phyloP scores from a whole-genome alignment of 2,888 invertebrate genomes.

The Perizoma flavofasciatum region DNA sequence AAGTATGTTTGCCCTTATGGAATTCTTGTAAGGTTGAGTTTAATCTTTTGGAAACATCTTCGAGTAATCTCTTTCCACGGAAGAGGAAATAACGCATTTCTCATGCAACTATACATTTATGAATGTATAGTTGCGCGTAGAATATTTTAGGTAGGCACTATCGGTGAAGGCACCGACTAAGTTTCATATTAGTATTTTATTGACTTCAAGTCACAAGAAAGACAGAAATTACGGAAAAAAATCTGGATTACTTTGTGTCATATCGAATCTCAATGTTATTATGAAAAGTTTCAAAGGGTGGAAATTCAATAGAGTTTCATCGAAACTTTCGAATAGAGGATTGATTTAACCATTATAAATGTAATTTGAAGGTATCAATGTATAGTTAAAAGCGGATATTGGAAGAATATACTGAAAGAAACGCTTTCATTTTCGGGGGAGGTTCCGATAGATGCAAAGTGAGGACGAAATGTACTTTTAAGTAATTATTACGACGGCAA shows the following conservation, averaged over 20 bases:
- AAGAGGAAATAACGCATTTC: not conserved
- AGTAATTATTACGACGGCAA: not conserved
- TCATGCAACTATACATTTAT: not conserved
- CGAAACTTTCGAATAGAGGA: slow-evolving; percentile 12
- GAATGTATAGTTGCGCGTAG: too few relatives aligned
- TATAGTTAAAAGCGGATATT: slow-evolving; percentile 3
- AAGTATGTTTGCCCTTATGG: not conserved
- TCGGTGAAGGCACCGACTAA: too few relatives aligned
- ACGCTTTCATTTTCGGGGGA: not conserved
- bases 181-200: too few relatives aligned
- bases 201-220: too few relatives aligned
- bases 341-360: slow-evolving; percentile 3
- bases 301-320: slow-evolving; percentile 20
- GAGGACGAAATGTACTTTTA: too few relatives aligned
- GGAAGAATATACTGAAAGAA: not conserved
- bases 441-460: too few relatives aligned
- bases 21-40: not conserved
- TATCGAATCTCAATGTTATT: slow-evolving; percentile 13
- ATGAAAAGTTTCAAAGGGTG: slow-evolving; percentile 11
- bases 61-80: not conserved
- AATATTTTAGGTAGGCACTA: too few relatives aligned
- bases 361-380: not conserved
- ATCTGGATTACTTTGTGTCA: slow-evolving; percentile 2
- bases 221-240: not conserved
- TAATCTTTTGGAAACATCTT: slow-evolving; percentile 5